These are phyloP conservation scores for Carlito syrichta DNA, from an alignment of 2,113 vertebrate species.

Conservation along the genomic window DNA sequence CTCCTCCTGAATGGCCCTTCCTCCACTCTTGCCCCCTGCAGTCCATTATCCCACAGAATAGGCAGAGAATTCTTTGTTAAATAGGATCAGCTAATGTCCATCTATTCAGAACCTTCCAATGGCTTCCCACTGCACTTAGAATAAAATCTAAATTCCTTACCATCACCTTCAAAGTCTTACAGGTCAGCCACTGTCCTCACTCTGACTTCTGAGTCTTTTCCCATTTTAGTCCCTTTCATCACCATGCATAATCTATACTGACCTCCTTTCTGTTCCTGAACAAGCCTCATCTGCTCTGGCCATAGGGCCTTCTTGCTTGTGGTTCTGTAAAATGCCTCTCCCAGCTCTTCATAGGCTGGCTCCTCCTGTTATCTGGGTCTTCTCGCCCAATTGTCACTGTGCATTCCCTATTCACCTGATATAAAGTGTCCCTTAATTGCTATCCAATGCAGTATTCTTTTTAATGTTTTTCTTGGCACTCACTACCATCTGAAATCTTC, in stretches of 20 bases:
- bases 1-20: neutral
- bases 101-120: neutral
- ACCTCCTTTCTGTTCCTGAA: neutral
- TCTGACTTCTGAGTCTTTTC: neutral
- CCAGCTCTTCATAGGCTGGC: neutral
- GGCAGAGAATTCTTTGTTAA: neutral
- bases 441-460: neutral
- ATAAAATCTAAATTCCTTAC: neutral
- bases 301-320: fast-evolving
- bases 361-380: neutral
- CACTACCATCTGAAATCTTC: neutral
- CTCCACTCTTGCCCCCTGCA: neutral
- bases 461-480: neutral
- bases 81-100: neutral
- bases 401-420: neutral
- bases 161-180: neutral
- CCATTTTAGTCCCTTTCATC: neutral
- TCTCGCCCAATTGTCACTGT: neutral
- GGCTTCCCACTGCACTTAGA: neutral
- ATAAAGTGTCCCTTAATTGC: neutral
- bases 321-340: neutral
- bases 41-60: neutral
- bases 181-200: no score
- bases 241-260: fast-evolving
- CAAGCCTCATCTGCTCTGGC: neutral